Conservation (phyloP, 2,113 vertebrate species). For the Sylvietta virens region DNA sequence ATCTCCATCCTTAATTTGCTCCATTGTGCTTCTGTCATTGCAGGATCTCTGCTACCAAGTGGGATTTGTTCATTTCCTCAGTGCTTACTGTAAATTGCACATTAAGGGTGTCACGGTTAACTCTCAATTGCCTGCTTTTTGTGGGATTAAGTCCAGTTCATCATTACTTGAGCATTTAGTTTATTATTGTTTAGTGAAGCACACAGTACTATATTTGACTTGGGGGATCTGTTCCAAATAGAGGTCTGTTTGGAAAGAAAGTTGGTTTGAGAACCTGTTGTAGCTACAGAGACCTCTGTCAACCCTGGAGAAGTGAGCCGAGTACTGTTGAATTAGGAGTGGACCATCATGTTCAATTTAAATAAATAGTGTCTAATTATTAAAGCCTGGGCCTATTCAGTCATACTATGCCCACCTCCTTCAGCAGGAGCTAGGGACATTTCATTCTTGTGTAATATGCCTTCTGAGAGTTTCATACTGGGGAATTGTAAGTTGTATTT, state of each 20-base stretch:
- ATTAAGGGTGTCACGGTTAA: not conserved
- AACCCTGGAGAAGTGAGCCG: not conserved
- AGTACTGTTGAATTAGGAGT: not conserved
- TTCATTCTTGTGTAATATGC: not conserved
- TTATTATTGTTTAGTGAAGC: constrained; percentile 16
- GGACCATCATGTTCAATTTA: not conserved
- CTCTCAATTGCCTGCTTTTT: not conserved
- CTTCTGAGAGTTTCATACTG: not conserved
- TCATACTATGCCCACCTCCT: not conserved
- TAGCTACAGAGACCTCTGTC: not conserved
- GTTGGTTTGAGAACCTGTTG: not conserved
- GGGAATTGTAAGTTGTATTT: not conserved
- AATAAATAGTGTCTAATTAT: not conserved
- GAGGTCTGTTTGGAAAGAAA: not conserved
- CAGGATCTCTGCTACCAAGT: not conserved
- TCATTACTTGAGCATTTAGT: not conserved
- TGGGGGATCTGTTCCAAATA: not conserved
- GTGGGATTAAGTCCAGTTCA: not conserved
- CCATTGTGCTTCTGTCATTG: constrained; percentile 11
- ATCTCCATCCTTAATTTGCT: not conserved
- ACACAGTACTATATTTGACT: not conserved
- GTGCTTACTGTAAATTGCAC: not conserved
- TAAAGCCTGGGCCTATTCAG: not conserved
- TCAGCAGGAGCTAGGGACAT: not conserved
- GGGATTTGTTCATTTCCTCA: not conserved